These are phyloP conservation scores for Junonia oenone DNA, from an alignment of 2,888 invertebrate genomes.

Conservation along the genomic window DNA sequence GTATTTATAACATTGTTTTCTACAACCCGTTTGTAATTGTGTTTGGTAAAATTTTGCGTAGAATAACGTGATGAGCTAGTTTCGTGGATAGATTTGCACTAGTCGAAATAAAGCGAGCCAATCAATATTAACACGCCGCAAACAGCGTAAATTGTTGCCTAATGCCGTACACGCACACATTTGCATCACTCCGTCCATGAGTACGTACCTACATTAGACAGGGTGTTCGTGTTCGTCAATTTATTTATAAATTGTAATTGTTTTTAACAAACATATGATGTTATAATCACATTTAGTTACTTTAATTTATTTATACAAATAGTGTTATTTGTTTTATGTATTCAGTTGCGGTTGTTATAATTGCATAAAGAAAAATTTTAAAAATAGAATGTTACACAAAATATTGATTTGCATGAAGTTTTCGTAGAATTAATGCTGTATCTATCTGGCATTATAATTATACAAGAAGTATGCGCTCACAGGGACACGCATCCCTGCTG, in stretches of 20 bases:
- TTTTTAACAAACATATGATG: not conserved
- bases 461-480: slow-evolving; percentile 63
- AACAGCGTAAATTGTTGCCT: slow-evolving; percentile 80
- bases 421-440: slow-evolving; percentile 53
- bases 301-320: not conserved
- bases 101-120: slow-evolving; percentile 79
- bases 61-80: slow-evolving; percentile 45
- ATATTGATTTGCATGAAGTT: not conserved
- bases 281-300: not conserved
- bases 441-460: slow-evolving; percentile 58
- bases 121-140: slow-evolving; percentile 80
- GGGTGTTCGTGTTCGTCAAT: slow-evolving; percentile 43
- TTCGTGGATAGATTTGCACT: slow-evolving; percentile 69
- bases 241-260: not conserved
- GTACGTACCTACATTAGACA: slow-evolving; percentile 52
- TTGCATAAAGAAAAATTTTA: not conserved
- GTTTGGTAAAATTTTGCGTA: slow-evolving; percentile 13
- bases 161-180: slow-evolving; percentile 71
- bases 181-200: slow-evolving; percentile 42
- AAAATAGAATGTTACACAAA: too few species aligned
- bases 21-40: slow-evolving; percentile 3
- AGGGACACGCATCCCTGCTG: slow-evolving; percentile 32
- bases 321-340: not conserved
- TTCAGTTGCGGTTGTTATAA: not conserved
- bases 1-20: slow-evolving; percentile 10